These are phyloP conservation scores for Cricetomys ansorgei DNA, from an alignment of 2,113 vertebrate genomes.

Conservation along the genomic window DNA sequence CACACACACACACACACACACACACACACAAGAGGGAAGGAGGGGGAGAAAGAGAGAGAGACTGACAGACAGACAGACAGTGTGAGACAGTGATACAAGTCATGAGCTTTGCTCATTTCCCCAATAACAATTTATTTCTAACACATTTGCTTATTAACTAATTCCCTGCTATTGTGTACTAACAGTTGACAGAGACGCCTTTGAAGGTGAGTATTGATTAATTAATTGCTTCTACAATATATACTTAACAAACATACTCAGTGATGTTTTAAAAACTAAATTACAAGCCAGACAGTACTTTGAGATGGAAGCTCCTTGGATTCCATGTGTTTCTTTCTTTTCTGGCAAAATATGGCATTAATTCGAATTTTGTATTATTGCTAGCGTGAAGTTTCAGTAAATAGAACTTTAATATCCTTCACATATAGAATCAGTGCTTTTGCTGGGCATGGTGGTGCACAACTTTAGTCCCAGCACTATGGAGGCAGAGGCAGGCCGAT, in stretches of 20 bases:
- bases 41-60: too few species aligned
- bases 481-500: background rate
- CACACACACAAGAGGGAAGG: too few species aligned
- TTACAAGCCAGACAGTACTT: background rate
- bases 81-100: too few species aligned
- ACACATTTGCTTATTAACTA: conserved; percentile 34
- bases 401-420: conserved; percentile 16
- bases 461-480: background rate
- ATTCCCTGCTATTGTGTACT: background rate
- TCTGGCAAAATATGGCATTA: background rate
- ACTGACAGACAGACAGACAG: too few species aligned
- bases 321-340: background rate
- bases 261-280: conserved; percentile 4
- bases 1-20: too few species aligned
- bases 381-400: background rate
- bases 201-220: background rate
- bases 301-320: background rate
- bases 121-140: conserved; percentile 10
- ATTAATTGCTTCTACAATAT: background rate
- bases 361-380: background rate
- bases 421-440: background rate
- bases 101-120: background rate
- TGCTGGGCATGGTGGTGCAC: background rate
- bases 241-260: background rate
- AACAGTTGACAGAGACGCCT: background rate